These are phyloP conservation scores for Endotricha flammealis DNA, from an alignment of 2,888 invertebrate genomes.

Conservation along the genomic window DNA sequence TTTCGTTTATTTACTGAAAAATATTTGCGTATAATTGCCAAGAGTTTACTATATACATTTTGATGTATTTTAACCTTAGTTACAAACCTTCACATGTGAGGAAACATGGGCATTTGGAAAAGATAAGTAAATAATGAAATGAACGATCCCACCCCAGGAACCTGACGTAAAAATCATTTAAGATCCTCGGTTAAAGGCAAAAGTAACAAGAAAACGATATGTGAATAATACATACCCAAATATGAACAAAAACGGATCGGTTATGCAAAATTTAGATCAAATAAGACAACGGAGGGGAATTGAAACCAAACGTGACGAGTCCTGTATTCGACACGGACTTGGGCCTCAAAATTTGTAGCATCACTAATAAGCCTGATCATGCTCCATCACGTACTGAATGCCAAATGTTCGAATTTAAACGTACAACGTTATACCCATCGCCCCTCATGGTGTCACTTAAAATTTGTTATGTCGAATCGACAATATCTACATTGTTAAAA, in stretches of 20 bases:
- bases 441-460: slow-evolving; percentile 12
- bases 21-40: too few relatives aligned
- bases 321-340: slow-evolving; percentile 37
- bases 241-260: slow-evolving; percentile 19
- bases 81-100: too few relatives aligned
- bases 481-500: neutral
- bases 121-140: too few relatives aligned
- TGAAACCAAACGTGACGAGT: slow-evolving; percentile 64
- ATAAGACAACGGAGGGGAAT: slow-evolving; percentile 42
- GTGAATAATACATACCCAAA: neutral
- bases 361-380: slow-evolving; percentile 72
- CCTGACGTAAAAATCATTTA: too few relatives aligned
- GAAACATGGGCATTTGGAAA: too few relatives aligned
- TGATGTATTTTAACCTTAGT: too few relatives aligned
- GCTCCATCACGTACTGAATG: slow-evolving; percentile 59
- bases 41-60: too few relatives aligned
- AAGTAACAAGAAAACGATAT: slow-evolving; percentile 2
- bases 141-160: too few relatives aligned
- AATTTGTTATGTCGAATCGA: neutral
- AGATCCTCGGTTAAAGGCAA: too few relatives aligned
- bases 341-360: slow-evolving; percentile 52
- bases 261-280: slow-evolving; percentile 35
- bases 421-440: slow-evolving; percentile 41
- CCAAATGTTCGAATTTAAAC: slow-evolving; percentile 61
- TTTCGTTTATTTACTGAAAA: too few relatives aligned